These are phyloP conservation scores for Alligator sinensis DNA, from an alignment of 2,113 vertebrate genomes.

Conservation along the genomic window DNA sequence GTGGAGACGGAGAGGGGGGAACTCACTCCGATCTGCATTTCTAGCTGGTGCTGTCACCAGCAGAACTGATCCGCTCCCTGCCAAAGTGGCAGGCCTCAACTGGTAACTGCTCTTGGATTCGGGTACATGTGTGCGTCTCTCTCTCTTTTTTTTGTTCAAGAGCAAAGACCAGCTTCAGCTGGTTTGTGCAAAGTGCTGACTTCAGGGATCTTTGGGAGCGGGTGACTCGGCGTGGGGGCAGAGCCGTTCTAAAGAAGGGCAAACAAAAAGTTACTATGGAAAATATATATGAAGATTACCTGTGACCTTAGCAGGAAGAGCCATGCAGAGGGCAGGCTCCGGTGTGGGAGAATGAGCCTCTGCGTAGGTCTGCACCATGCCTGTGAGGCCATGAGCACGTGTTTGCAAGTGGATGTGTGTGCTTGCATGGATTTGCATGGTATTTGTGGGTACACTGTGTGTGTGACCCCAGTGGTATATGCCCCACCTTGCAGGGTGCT, in stretches of 20 bases:
- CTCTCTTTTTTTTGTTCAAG: neutral
- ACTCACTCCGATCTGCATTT: constrained; percentile 29
- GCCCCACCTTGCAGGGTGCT: neutral
- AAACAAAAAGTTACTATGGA: neutral
- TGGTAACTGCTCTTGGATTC: neutral
- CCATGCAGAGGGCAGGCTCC: neutral
- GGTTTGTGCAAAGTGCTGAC: constrained; percentile 39
- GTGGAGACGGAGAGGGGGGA: neutral
- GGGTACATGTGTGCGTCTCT: neutral
- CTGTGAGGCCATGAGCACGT: neutral
- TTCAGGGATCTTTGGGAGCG: neutral
- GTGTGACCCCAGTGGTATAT: rapidly evolving
- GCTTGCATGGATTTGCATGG: too few species aligned
- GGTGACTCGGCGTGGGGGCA: neutral
- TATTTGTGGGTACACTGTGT: neutral
- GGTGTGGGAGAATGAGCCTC: neutral
- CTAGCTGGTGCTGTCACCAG: constrained; percentile 28
- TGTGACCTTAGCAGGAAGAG: neutral
- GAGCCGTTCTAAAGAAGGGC: constrained; percentile 4
- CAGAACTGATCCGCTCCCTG: neutral
- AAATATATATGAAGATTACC: neutral
- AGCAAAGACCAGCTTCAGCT: neutral
- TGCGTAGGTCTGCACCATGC: neutral
- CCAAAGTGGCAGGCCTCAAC: constrained; percentile 51
- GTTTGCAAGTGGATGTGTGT: neutral